Evolutionary conservation across 2,888 invertebrate genomes (phyloP).

Genomic region (Helicoverpa assulta): DNA sequence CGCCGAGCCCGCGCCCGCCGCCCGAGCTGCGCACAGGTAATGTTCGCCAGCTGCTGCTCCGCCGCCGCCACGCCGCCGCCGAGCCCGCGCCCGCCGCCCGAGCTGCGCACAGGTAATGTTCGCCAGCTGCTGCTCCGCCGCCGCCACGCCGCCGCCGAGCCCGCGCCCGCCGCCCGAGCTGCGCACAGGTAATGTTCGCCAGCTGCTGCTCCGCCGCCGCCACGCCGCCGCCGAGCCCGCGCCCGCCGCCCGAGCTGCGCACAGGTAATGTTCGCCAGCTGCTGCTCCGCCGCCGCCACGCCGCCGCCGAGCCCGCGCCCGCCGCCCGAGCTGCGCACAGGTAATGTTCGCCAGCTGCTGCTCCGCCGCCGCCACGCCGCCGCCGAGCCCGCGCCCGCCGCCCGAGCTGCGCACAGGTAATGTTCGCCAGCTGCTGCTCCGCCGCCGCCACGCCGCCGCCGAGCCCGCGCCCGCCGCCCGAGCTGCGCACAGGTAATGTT

Average conservation of each 20-base stretch:
- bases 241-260: neutral
- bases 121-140: slow-evolving; percentile 69
- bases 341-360: slow-evolving; percentile 60
- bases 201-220: slow-evolving; percentile 69
- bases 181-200: neutral
- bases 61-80: slow-evolving; percentile 56
- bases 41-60: neutral
- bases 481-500: neutral
- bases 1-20: slow-evolving; percentile 6
- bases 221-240: slow-evolving; percentile 44
- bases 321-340: neutral
- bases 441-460: slow-evolving; percentile 60
- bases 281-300: slow-evolving; percentile 68
- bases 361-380: slow-evolving; percentile 64
- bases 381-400: slow-evolving; percentile 6
- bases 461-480: slow-evolving; percentile 1
- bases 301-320: slow-evolving; percentile 18
- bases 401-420: neutral
- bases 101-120: neutral
- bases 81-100: slow-evolving; percentile 1
- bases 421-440: slow-evolving; percentile 65
- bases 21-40: neutral
- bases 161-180: neutral
- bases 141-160: slow-evolving; percentile 51
- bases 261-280: slow-evolving; percentile 41